Conservation (phyloP, 37 sponge, comb jelly and placozoan genomes). For the Geodia barretti region DNA sequence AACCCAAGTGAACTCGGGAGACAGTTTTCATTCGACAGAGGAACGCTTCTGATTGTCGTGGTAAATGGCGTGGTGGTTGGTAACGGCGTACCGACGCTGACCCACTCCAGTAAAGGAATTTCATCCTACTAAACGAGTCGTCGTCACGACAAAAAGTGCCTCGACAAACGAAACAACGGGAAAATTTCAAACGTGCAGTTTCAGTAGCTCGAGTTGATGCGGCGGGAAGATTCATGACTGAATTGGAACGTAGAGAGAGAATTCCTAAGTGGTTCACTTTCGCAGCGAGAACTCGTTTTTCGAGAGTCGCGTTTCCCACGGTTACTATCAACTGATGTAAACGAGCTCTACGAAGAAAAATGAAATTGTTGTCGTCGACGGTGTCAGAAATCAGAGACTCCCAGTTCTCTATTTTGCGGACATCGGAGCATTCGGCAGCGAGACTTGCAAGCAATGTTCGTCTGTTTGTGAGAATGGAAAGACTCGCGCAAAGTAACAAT, state of each 20-base stretch:
- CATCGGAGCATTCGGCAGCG: conserved; percentile 36
- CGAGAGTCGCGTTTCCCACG: conserved; percentile 23
- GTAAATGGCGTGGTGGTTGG: no score
- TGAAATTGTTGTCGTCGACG: not conserved
- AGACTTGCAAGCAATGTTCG: conserved; percentile 40
- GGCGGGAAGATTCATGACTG: not conserved
- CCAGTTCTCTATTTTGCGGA: conserved; percentile 23
- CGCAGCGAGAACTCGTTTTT: conserved; percentile 55
- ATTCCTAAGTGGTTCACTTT: conserved; percentile 32
- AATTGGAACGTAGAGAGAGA: not conserved
- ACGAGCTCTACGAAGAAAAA: conserved; percentile 10
- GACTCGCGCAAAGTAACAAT: not conserved
- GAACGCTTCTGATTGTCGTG: no score
- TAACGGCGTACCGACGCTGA: no score
- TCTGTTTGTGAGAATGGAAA: conserved; percentile 1
- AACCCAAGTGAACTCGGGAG: no score
- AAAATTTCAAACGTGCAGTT: no score
- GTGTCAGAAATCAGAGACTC: not conserved
- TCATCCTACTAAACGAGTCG: no score
- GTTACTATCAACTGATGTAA: conserved; percentile 6
- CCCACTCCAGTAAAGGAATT: no score
- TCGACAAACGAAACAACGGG: no score
- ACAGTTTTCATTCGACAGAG: no score
- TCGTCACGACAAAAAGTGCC: no score
- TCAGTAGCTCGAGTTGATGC: not conserved